Evolutionary conservation across 2,797 vertebrate species (phyloP), one percentile per base, ranked within the genome.

Genomic region (Aldrovandia affinis): DNA sequence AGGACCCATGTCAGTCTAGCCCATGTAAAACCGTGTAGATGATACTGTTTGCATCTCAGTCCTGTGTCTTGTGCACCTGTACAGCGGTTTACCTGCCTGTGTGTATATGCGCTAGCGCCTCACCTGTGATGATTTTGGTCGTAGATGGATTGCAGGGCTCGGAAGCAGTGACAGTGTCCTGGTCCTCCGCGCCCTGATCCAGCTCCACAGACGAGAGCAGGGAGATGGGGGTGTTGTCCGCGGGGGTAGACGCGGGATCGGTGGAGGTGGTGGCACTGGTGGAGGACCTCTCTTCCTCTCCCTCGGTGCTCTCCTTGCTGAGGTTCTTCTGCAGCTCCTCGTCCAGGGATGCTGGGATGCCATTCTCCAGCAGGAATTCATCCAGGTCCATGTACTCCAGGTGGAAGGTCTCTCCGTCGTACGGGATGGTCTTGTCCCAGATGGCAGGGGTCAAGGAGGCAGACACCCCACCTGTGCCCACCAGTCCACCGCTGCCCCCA

Each of bases 341-440:
- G 0, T 91, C 93, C 0, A 82, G 52, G 0, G 89, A 93, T 78
- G 93, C 93, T 28, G 97, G 89, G 87, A 99, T 99, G 82, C 97
- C 97, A 7, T 99, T 99, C 91, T 99, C 98, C 88, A 97, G 92
- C 65, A 99, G 96, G 89, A 99, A 99, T 89, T 99, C 97, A 87
- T 99, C 98, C 83, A 99, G 94, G 93, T 99, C 98, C 97, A 99
- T 99, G 92, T 99, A 99, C 88, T 99, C 97, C 88, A 99, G 93
- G 91, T 99, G 98, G 92, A 99, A 99, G 90, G 96, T 97, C 88
- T 98, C 97, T 0, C 97, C 97, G 82, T 98, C 96, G 0, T 99
- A 99, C 1, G 98, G 98, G 92, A 99, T 99, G 82, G 97, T 99
- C 94, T 99, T 99, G 59, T 99, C 97, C 98, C 98, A 99, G 86